A percentile compares a stretch with the other conserved stretches of the same genome.
These are phyloP conservation scores for Callyntrura guangdongensis DNA, from an alignment of 2,888 invertebrate genomes.

Conservation along the genomic window DNA sequence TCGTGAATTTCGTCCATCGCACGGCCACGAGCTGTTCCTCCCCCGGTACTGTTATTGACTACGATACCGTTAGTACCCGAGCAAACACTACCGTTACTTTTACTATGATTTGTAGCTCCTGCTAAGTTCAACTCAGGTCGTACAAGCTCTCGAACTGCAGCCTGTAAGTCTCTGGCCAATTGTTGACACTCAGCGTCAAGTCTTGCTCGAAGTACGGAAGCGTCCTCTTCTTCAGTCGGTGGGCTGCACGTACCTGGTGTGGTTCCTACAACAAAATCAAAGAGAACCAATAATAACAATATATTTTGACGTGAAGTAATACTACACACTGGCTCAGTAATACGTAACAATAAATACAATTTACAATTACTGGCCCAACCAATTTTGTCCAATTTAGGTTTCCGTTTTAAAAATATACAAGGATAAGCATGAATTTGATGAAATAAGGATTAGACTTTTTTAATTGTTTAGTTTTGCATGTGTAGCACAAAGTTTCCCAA, in stretches of 20 bases:
- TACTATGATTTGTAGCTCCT: conserved; percentile 85
- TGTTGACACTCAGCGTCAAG: conserved; percentile 85
- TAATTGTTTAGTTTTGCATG: too few relatives aligned
- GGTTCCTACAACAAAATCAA: conserved; percentile 79
- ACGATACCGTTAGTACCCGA: conserved; percentile 58
- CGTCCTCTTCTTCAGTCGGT: conserved; percentile 84
- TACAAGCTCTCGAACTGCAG: conserved; percentile 88
- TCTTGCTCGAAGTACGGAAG: conserved; percentile 87
- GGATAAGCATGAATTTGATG: too few relatives aligned
- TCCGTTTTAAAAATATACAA: too few relatives aligned
- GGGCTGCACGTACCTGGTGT: conserved; percentile 84
- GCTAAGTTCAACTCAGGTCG: conserved; percentile 84
- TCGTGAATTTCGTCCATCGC: conserved; percentile 89
- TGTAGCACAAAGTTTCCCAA: too few relatives aligned
- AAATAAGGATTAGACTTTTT: too few relatives aligned
- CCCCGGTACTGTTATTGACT: conserved; percentile 62
- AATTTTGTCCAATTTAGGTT: too few relatives aligned
- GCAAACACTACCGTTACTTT: conserved; percentile 56
- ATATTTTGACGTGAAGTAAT: too few relatives aligned
- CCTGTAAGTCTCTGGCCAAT: conserved; percentile 88
- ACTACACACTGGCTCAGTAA: too few relatives aligned
- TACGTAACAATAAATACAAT: too few relatives aligned
- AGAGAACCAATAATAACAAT: too few relatives aligned
- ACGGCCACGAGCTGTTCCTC: conserved; percentile 72
- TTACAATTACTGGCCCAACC: too few relatives aligned